phyloP scores from a whole-genome alignment of 2,888 invertebrate genomes.

The Epistrophe grossulariae region DNA sequence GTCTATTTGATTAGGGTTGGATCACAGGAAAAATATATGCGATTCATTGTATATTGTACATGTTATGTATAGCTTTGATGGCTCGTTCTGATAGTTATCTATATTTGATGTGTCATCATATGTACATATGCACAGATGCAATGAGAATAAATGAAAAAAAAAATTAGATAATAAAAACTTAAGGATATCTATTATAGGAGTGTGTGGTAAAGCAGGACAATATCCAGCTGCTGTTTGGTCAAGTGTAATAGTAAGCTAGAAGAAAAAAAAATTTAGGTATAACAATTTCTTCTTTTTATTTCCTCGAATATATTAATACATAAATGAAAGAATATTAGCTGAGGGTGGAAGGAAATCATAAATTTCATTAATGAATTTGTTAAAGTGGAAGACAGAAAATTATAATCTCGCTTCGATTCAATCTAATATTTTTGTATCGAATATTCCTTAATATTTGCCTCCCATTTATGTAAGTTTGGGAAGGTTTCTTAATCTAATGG shows the following conservation, averaged over 20 bases:
- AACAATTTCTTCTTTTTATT: neutral
- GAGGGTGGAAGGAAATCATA: neutral
- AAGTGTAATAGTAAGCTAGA: constrained; percentile 15
- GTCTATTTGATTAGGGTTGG: constrained; percentile 34
- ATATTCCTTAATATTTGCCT: no score
- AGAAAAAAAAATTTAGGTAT: no score
- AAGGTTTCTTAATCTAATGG: no score
- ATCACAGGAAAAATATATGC: neutral
- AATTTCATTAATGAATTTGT: no score
- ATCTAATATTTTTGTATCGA: no score
- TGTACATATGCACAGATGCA: constrained; percentile 60
- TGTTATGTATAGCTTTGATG: neutral
- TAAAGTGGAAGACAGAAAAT: no score
- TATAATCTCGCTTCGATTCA: no score
- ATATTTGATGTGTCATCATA: constrained; percentile 35
- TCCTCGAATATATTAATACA: neutral
- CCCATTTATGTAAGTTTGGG: no score
- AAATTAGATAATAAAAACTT: neutral
- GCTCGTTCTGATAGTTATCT: constrained; percentile 64
- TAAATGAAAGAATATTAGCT: neutral
- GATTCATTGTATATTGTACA: neutral
- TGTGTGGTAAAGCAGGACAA: neutral
- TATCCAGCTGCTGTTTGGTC: constrained; percentile 10
- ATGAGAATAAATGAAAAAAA: constrained; percentile 19
- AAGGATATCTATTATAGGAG: neutral